A percentile compares a stretch with the other conserved stretches of the same genome.
These are phyloP conservation scores for Coecobrya sp. DNA, from an alignment of 2,888 invertebrate genomes.

Conservation along the genomic window DNA sequence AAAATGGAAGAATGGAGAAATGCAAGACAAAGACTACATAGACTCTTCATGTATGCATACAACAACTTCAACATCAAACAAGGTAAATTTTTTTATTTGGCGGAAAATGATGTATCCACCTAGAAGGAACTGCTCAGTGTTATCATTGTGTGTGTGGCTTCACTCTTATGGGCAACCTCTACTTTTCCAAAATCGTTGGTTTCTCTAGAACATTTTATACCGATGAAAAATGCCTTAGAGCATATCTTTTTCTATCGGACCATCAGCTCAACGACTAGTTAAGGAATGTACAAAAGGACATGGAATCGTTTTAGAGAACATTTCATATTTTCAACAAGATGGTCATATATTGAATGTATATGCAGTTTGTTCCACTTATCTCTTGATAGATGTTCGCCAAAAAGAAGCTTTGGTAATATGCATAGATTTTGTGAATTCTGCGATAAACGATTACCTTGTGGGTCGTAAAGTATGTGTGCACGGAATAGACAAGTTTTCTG, in stretches of 20 bases:
- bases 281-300: too few relatives aligned
- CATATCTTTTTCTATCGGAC: too few relatives aligned
- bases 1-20: neutral
- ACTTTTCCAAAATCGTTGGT: neutral
- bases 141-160: neutral
- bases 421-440: conserved; percentile 34
- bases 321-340: neutral
- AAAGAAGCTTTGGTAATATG: neutral
- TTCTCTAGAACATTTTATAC: neutral
- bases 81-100: conserved; percentile 39
- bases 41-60: neutral
- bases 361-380: conserved; percentile 1
- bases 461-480: conserved; percentile 66
- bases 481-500: conserved; percentile 38
- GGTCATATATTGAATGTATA: neutral
- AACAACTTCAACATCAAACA: neutral
- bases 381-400: conserved; percentile 6
- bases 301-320: neutral
- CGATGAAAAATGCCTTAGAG: neutral
- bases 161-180: neutral
- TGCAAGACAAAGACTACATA: too few relatives aligned
- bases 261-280: too few relatives aligned
- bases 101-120: conserved; percentile 33
- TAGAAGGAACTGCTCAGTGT: neutral
- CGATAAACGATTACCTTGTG: conserved; percentile 70